Conservation (phyloP, 2,113 vertebrate species). For the Mormyrus lacerda region DNA sequence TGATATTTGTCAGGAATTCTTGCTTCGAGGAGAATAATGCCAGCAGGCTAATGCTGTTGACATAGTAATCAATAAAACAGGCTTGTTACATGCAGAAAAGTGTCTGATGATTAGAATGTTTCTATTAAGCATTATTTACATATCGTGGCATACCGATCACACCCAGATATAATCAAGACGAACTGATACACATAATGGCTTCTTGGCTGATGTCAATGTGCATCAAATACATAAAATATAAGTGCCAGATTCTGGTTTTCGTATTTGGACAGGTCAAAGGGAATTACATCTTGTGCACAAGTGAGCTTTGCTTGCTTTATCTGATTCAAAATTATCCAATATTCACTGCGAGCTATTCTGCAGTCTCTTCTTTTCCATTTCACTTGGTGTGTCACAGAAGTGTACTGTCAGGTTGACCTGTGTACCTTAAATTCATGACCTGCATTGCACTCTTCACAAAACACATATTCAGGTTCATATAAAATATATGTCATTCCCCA, state of each 20-base stretch:
- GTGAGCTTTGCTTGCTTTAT: background rate
- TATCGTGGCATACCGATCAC: background rate
- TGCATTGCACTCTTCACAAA: background rate
- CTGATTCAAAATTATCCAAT: background rate
- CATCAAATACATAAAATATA: background rate
- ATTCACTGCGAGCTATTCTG: background rate
- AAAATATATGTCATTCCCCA: background rate
- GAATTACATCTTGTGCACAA: background rate
- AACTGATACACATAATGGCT: background rate
- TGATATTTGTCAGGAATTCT: background rate
- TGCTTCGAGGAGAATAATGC: background rate
- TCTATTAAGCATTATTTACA: background rate
- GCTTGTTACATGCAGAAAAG: background rate
- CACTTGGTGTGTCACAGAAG: background rate
- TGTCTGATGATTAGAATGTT: background rate
- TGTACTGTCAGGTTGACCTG: background rate
- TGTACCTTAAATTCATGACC: background rate
- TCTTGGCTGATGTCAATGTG: background rate
- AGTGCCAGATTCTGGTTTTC: background rate
- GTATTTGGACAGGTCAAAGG: background rate
- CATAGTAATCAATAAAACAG: background rate
- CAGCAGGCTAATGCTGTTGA: background rate
- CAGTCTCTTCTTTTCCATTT: background rate
- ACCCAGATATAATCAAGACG: background rate
- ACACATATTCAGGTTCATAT: background rate